Conservation (phyloP, 2,888 invertebrate species). For the Himalopsyche tibetana region DNA sequence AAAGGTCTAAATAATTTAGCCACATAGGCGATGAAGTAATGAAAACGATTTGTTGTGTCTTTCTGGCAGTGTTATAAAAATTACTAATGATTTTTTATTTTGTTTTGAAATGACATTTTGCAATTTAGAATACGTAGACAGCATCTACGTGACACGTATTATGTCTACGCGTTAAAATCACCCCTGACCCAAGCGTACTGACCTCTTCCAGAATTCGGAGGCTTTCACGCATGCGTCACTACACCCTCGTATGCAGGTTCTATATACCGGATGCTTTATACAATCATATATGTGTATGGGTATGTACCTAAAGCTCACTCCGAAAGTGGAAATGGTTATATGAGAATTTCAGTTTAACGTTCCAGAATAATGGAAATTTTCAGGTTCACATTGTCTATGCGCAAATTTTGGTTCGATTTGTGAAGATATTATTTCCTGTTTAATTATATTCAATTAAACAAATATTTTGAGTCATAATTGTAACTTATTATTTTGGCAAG, state of each 20-base stretch:
- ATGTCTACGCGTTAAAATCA: constrained; percentile 30
- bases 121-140: neutral
- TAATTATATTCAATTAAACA: too few relatives aligned
- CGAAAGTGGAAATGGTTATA: neutral
- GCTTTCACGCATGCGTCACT: constrained; percentile 12
- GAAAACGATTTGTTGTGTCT: too few relatives aligned
- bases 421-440: too few relatives aligned
- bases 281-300: neutral
- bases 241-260: neutral
- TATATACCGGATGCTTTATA: constrained; percentile 10
- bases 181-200: constrained; percentile 23
- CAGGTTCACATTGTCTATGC: neutral
- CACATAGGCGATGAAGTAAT: too few relatives aligned
- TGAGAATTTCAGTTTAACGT: neutral
- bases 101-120: too few relatives aligned
- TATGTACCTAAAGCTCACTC: neutral
- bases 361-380: constrained; percentile 1
- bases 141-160: neutral
- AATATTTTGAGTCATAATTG: too few relatives aligned
- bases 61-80: too few relatives aligned
- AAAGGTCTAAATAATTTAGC: too few relatives aligned
- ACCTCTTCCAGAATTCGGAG: neutral
- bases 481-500: too few relatives aligned
- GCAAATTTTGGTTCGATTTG: neutral
- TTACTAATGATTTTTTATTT: too few relatives aligned